Evolutionary conservation across 2,797 vertebrate genomes (phyloP).

Genomic region (Pseudotriccus pelzelni): DNA sequence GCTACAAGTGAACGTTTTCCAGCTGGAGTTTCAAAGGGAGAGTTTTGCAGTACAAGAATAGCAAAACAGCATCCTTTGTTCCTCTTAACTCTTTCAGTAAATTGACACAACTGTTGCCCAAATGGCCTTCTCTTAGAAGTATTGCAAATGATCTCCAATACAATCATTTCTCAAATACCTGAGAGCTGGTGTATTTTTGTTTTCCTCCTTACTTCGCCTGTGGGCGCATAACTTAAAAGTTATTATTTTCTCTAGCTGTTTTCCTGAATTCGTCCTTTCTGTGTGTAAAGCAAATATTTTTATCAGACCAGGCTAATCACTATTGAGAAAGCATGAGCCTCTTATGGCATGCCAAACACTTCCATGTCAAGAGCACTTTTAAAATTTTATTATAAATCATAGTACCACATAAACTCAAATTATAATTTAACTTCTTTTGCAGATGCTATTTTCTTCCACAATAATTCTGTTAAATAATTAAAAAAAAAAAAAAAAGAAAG

Average conservation of each 20-base stretch:
- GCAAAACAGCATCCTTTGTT: neutral
- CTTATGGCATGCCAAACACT: neutral
- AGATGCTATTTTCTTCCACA: neutral
- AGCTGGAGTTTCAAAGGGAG: no score
- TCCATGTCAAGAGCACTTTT: neutral
- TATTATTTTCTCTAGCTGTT: neutral
- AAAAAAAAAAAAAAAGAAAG: neutral
- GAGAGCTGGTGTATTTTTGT: neutral
- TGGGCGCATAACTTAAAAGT: neutral
- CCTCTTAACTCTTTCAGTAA: neutral
- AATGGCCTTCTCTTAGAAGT: neutral
- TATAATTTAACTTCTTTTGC: neutral
- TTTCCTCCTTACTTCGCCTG: neutral
- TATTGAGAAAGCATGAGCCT: neutral
- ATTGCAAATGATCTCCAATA: neutral
- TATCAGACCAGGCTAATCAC: neutral
- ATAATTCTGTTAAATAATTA: neutral
- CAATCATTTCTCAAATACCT: neutral
- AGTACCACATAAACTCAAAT: neutral
- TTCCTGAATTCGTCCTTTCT: neutral
- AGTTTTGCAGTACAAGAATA: no score
- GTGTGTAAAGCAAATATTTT: neutral
- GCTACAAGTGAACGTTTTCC: neutral
- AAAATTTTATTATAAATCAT: neutral
- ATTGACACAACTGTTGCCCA: neutral